Percentiles rank a stretch among this genome's conserved stretches.
phyloP scores from a whole-genome alignment of 2,797 vertebrate genomes.

The Melanotaenia parkinsoni region DNA sequence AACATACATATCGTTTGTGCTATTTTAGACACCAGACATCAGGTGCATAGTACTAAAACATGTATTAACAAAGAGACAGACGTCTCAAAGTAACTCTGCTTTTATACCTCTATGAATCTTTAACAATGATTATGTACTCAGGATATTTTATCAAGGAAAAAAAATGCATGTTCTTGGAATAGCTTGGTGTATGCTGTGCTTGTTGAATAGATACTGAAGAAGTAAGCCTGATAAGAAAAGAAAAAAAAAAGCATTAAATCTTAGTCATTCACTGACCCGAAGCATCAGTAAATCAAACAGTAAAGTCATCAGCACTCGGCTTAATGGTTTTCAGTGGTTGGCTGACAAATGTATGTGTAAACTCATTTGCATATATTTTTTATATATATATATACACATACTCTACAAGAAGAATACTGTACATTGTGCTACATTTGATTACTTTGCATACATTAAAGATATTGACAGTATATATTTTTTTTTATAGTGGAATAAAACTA shows the following conservation, averaged over 20 bases:
- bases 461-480: not conserved
- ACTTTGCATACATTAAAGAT: not conserved
- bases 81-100: too few relatives aligned
- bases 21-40: not conserved
- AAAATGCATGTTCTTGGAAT: not conserved
- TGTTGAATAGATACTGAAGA: conserved; percentile 3
- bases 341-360: conserved; percentile 9
- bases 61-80: not conserved
- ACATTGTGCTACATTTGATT: not conserved
- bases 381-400: conserved; percentile 7
- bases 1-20: not conserved
- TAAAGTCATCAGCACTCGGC: conserved; percentile 15
- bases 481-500: not conserved
- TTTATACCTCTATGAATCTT: not conserved
- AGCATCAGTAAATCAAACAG: conserved; percentile 31
- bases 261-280: conserved; percentile 22
- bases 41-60: not conserved
- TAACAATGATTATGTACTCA: not conserved
- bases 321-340: conserved; percentile 19
- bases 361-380: conserved; percentile 18
- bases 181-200: not conserved
- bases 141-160: too few relatives aligned
- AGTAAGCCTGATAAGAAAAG: conserved; percentile 10
- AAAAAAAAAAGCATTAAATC: conserved; percentile 21
- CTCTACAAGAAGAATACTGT: not conserved